Evolutionary conservation across 1,140 invertebrate genomes (phyloP).

Genomic region (Pemphigus obesinymphae): DNA sequence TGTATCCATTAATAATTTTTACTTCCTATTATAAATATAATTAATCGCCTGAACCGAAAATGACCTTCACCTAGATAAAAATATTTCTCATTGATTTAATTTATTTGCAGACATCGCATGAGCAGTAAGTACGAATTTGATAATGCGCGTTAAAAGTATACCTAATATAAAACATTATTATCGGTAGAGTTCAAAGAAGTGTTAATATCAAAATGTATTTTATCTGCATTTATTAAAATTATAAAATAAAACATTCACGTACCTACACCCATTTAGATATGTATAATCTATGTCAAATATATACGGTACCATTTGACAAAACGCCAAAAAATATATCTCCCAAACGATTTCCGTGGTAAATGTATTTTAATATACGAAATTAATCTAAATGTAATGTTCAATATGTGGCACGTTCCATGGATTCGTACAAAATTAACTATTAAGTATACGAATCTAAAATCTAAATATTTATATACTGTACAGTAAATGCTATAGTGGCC

Average conservation of each 20-base stretch:
- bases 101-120: background rate
- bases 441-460: background rate
- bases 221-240: background rate
- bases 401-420: background rate
- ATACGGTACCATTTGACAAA: background rate
- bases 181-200: background rate
- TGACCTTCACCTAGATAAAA: background rate
- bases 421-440: background rate
- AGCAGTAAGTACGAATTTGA: background rate
- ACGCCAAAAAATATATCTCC: background rate
- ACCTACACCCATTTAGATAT: background rate
- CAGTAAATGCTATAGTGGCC: no score
- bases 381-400: background rate
- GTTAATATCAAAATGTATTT: background rate
- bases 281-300: background rate
- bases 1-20: background rate
- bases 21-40: background rate
- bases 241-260: background rate
- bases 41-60: background rate
- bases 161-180: background rate
- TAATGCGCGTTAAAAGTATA: background rate
- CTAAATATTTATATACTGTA: no score
- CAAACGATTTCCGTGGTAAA: conserved; percentile 4
- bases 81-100: background rate
- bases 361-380: background rate